Base-by-base conservation (phyloP, 2,113 vertebrate species). In the Gallinago paraguaiae region DNA sequence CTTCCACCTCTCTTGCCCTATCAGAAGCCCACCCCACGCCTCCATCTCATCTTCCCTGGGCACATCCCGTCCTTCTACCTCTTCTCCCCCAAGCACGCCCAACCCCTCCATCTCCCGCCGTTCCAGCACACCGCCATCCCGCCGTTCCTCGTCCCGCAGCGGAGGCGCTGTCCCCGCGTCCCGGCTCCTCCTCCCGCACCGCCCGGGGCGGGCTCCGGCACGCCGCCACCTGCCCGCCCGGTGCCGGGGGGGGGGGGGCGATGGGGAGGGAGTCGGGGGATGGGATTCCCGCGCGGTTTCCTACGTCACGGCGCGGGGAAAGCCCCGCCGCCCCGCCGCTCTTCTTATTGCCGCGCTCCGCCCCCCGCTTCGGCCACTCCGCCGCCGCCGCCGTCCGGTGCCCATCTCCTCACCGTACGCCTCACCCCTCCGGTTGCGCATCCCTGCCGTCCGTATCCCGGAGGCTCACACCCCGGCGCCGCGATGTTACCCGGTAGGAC, bases 401-500 rank as follows among this genome's bases (percentile, higher is more conserved):
- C 11, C 28, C 51, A 27, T 28, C 27, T 8, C 15, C 27, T 10
- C 50, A 50, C 23, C 48, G 48, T 50, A 13, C 48, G 23, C 23
- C 12, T 24, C 50, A 13, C 13, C 33, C 13, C 33, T 13, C 56
- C 33, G 19, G 33, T 23, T 23, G 11, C 57, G 33, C 33, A 33
- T 59, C 57, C 56, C 56, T 7, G 11, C 30, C 17, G 31, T 17
- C 7, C 54, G 18, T 30, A 33, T 57, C 54, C 54, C 54, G 13
- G 27, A 8, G 53, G 28, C 7, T 8, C 57, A 31, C 18, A 24
- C 11, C 43, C 15, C 8, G 4, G 10, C 10, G 31, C 16, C 24
- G 60, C 43, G 17, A 93, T 84, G 93, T 95, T 98, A 97, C 95
- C 97, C 0, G 84, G 81, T n/a, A 93, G 45, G 91, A 85, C 67